Evolutionary conservation across 2,888 invertebrate genomes (phyloP), one percentile per base, ranked within the genome.

Genomic region (Oligia fasciuncula): DNA sequence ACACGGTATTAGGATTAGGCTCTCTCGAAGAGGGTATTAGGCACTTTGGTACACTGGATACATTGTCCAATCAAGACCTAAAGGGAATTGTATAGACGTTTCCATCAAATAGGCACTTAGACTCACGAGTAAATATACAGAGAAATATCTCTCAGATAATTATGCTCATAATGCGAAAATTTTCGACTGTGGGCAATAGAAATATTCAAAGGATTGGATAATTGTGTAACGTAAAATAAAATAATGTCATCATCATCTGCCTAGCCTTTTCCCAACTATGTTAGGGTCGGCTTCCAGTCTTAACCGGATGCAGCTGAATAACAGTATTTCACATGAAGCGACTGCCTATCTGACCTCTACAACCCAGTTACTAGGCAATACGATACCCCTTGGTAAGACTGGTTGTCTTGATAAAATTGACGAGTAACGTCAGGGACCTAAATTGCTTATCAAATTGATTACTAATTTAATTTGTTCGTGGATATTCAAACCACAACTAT

Each of bases 61-160:
- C 65, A 62, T 70, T 14, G 80, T 35, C n/a, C 54, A 73, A 84
- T 80, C 71, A 72, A 65, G 51, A 65, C 3, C 35, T 72, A 80
- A 54, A 67, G 63, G 19, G 74, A 71, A 73, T 79, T 79, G 79
- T 73, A n/a, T 70, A 70, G 63, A 79, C 65, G 54, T 79, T 66
- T 54, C 14, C 68, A 46, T 46, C 17, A 29, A 40, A 40, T 66
- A 40, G 29, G 46, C 69, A 82, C 60, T 82, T 73, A 73, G n/a
- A 54, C 13, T 54, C 4, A 17, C 17, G 4, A 46, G 66, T 51
- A 35, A 51, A 66, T 35, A 6, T 23, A 76, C 23, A 6, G 9
- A 23, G 19, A 46, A n/a, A 19, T 60, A 17, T 67, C 66, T 23
- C 9, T 23, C 57, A 57, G 9, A 57, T 57, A n/a, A n/a, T n/a